Percentiles rank a stretch among this genome's conserved stretches.
phyloP scores from a whole-genome alignment of 2,113 vertebrate genomes.

The Corythornis vintsioides region DNA sequence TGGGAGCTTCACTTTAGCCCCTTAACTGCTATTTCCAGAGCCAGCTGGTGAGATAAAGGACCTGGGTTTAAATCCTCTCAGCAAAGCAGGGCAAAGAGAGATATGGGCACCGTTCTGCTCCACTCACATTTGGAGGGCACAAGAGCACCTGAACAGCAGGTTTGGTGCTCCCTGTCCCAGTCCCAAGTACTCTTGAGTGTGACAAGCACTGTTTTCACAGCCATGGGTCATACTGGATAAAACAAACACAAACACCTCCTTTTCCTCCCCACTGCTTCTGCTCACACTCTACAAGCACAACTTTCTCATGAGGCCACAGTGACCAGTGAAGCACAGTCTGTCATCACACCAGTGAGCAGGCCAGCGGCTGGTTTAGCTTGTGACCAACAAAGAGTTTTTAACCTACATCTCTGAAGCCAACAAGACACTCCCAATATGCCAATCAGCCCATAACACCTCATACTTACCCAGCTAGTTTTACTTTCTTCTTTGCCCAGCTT shows the following conservation, averaged over 20 bases:
- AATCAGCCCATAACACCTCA: background rate
- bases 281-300: background rate
- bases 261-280: background rate
- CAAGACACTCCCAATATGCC: slow-evolving; percentile 32
- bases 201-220: fast-evolving
- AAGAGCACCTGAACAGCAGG: background rate
- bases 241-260: background rate
- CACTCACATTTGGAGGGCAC: background rate
- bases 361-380: background rate
- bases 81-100: background rate
- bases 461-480: slow-evolving; percentile 47
- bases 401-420: background rate
- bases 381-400: slow-evolving; percentile 9
- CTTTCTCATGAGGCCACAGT: background rate
- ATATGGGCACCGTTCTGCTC: background rate
- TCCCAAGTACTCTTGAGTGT: background rate
- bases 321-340: background rate
- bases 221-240: background rate
- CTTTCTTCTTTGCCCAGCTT: slow-evolving; percentile 46
- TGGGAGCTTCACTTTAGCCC: background rate
- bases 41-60: fast-evolving
- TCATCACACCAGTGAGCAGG: background rate
- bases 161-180: background rate
- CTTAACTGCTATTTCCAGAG: background rate
- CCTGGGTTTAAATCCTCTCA: background rate